A percentile compares a stretch with the other conserved stretches of the same genome.
Evolutionary conservation across 2,888 invertebrate genomes (phyloP).

Genomic region (Drosophila rubida): DNA sequence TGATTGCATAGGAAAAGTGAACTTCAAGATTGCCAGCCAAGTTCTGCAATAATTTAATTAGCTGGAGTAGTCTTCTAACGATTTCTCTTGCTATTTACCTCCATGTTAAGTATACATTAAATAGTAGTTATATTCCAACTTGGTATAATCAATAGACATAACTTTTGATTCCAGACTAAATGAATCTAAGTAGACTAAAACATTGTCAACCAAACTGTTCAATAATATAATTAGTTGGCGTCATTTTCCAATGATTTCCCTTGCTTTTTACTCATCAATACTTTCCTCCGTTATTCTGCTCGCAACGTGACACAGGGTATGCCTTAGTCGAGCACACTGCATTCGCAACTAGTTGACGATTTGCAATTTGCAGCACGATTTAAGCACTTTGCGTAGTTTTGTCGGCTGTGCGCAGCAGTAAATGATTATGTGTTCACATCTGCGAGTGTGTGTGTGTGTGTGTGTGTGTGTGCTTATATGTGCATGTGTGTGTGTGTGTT

Average conservation of each 20-base stretch:
- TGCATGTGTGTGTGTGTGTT: not conserved
- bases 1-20: too few species aligned
- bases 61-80: too few species aligned
- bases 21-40: too few species aligned
- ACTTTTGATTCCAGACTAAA: too few species aligned
- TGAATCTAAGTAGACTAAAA: too few species aligned
- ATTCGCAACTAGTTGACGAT: not conserved
- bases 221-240: too few species aligned
- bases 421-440: conserved; percentile 2
- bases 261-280: not conserved
- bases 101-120: too few species aligned
- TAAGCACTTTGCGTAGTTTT: conserved; percentile 11
- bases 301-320: not conserved
- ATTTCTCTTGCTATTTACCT: too few species aligned
- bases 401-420: conserved; percentile 31
- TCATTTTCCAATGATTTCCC: too few species aligned
- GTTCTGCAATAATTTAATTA: too few species aligned
- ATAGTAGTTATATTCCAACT: too few species aligned
- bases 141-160: too few species aligned
- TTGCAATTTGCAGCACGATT: conserved; percentile 1
- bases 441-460: not conserved
- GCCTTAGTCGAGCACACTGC: not conserved
- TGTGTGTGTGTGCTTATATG: not conserved
- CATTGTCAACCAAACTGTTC: not conserved
- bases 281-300: not conserved